Base-by-base conservation (phyloP, 2,113 vertebrate species). In the Mobula hypostoma region DNA sequence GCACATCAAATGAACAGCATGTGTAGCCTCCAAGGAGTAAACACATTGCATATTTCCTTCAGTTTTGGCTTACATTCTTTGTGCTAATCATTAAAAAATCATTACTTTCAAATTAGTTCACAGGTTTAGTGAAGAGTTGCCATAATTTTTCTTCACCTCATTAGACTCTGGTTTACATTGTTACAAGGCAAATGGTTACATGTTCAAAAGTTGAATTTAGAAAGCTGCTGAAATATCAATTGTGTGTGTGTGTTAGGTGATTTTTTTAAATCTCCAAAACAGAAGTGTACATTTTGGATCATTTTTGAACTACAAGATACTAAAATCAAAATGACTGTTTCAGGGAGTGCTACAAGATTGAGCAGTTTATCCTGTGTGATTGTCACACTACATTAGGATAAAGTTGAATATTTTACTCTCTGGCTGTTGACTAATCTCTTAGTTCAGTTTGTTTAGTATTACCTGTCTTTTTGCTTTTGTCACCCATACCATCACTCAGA, bases 81-180 rank as follows among this genome's bases (percentile, higher is more conserved):
- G 63, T 40, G 19, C 1, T 77, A 94, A 94, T 94, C 72, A 48
- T 74, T 94, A 77, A 56, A 56, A 94, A 94, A 77, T 74, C 56
- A 74, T 94, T 77, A 68, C n/a, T 66, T 90, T 15, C 61, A 32
- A 90, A 88, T 88, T 88, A 63, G 58, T 88, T 88, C 85, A 88
- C 61, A 66, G 58, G 61, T 17, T 88, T 88, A 66, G n/a, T 88
- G 56, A 88, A 66, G 58, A 88, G 27, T 88, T 87, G 58, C 27
- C 85, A 66, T 66, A 17, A 66, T n/a, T 17, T 63, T 88, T 88
- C 85, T 88, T n/a, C 61, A n/a, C 29, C 85, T 88, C 85, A 88
- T 88, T 88, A 63, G 12, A 88, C 58, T 66, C 29, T 88, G 85
- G 61, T n/a, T 88, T 32, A 88, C 61, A 88, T 9, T 7, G 56